Percentiles rank a stretch among this genome's conserved stretches.
phyloP scores from a whole-genome alignment of 1,140 invertebrate species.

The Drosophila simulans region DNA sequence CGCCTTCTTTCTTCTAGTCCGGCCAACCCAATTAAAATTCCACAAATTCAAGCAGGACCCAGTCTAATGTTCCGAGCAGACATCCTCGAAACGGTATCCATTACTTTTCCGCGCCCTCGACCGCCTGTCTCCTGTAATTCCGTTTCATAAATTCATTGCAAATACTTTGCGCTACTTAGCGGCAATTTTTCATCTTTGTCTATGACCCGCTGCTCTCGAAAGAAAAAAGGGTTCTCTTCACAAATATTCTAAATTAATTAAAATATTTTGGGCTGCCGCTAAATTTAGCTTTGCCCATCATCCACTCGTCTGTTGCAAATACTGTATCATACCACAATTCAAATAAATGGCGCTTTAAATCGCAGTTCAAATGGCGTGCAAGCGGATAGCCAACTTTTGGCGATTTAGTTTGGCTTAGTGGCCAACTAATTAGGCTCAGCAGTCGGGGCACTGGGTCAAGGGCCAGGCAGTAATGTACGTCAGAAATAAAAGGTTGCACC shows the following conservation, averaged over 20 bases:
- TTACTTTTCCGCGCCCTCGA: constrained; percentile 20
- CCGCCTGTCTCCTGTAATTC: not conserved
- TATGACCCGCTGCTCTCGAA: constrained; percentile 13
- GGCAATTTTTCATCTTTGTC: constrained; percentile 35
- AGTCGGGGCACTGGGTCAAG: constrained; percentile 42
- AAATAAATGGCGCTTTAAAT: constrained; percentile 31
- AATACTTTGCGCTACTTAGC: constrained; percentile 66
- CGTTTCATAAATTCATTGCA: constrained; percentile 48
- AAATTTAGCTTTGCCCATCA: constrained; percentile 29
- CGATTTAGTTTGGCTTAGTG: constrained; percentile 55
- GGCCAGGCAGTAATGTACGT: constrained; percentile 25
- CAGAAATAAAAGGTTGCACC: constrained; percentile 35
- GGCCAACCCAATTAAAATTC: constrained; percentile 61
- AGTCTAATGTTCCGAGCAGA: constrained; percentile 45
- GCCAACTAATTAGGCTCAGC: constrained; percentile 55
- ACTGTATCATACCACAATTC: constrained; percentile 11
- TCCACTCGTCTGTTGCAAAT: constrained; percentile 6
- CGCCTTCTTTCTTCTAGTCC: not conserved
- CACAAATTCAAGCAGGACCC: constrained; percentile 42
- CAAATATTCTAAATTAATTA: constrained; percentile 69
- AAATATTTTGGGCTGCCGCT: constrained; percentile 52
- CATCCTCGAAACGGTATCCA: constrained; percentile 43
- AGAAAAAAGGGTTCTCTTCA: constrained; percentile 59
- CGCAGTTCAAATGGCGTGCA: constrained; percentile 10
- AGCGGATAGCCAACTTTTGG: constrained; percentile 14